These are phyloP conservation scores for Proisotoma minuta DNA, from an alignment of 2,888 invertebrate species.

Conservation along the genomic window DNA sequence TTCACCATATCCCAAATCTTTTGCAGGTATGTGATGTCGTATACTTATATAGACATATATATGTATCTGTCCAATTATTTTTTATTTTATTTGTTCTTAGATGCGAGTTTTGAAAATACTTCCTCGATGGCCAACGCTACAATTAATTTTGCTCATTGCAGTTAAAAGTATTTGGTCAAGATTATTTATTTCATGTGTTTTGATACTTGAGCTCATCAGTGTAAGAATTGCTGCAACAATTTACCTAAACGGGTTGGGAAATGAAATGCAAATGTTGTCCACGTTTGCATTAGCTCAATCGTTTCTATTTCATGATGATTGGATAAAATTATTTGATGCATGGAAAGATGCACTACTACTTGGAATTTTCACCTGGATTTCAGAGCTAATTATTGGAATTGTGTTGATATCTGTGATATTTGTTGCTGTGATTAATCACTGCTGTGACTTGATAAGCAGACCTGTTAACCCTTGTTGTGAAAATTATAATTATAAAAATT, in stretches of 20 bases:
- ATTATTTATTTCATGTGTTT: neutral
- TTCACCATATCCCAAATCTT: neutral
- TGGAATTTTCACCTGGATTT: neutral
- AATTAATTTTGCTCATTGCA: neutral
- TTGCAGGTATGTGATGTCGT: neutral
- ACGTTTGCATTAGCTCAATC: neutral
- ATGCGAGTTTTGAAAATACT: neutral
- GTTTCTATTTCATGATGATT: neutral
- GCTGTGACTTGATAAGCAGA: neutral
- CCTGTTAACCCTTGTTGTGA: neutral
- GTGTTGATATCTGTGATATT: neutral
- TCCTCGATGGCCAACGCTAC: neutral
- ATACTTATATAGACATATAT: neutral
- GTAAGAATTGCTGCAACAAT: neutral
- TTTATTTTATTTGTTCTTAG: constrained; percentile 1
- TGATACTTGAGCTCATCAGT: neutral
- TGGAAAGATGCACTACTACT: neutral
- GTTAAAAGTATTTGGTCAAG: neutral
- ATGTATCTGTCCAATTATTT: neutral
- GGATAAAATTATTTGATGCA: neutral
- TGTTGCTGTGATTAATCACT: neutral
- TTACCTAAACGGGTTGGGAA: neutral
- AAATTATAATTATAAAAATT: neutral
- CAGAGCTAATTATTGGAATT: neutral
- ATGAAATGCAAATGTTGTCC: neutral